Percentiles rank a stretch among this genome's conserved stretches.
These are phyloP conservation scores for Nematostella vectensis DNA, from an alignment of 92 coral and sea anemone species.

Conservation along the genomic window DNA sequence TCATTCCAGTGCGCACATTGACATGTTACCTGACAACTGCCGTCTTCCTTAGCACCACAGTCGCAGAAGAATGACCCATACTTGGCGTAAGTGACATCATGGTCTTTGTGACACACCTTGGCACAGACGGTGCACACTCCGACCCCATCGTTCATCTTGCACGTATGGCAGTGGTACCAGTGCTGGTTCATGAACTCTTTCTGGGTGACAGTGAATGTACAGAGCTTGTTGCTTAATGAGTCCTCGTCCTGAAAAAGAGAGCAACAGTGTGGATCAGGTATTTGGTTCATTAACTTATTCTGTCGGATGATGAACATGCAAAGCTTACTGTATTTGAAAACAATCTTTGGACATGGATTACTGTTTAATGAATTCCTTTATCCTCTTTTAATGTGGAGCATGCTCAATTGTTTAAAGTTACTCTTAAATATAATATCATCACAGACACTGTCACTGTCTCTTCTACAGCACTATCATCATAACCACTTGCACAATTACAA, in stretches of 20 bases:
- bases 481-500: too few relatives aligned
- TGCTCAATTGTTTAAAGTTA: too few relatives aligned
- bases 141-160: slow-evolving; percentile 97
- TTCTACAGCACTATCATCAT: too few relatives aligned
- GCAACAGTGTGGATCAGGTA: not conserved
- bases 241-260: slow-evolving; percentile 70
- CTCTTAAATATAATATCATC: too few relatives aligned
- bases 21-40: slow-evolving; percentile 95
- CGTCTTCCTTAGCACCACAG: slow-evolving; percentile 99
- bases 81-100: slow-evolving; percentile 90
- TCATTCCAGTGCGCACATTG: too few relatives aligned
- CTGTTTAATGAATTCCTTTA: too few relatives aligned
- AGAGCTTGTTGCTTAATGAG: slow-evolving; percentile 85
- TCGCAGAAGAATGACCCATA: slow-evolving; percentile 98
- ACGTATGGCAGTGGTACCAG: slow-evolving; percentile 99
- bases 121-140: slow-evolving; percentile 98
- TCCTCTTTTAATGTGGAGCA: too few relatives aligned
- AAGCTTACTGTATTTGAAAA: not conserved
- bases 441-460: too few relatives aligned
- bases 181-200: slow-evolving; percentile 99
- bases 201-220: slow-evolving; percentile 93
- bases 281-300: not conserved
- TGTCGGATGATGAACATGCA: not conserved
- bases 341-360: too few relatives aligned
- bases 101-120: slow-evolving; percentile 97